phyloP scores from a whole-genome alignment of 2,113 vertebrate genomes.

The Falco punctatus region DNA sequence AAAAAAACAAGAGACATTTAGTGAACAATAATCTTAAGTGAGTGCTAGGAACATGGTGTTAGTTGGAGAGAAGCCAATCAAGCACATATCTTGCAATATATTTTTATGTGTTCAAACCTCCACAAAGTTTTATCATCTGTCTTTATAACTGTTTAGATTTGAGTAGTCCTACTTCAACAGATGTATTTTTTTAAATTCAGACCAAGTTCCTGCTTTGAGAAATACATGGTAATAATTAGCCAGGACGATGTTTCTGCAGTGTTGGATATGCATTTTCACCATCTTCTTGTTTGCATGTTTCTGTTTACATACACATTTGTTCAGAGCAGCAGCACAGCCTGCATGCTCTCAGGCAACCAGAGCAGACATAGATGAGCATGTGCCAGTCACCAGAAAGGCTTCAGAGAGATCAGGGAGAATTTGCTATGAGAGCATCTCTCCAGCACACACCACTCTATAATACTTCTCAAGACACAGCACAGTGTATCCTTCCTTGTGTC shows the following conservation, averaged over 20 bases:
- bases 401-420: neutral
- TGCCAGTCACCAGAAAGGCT: neutral
- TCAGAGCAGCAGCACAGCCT: neutral
- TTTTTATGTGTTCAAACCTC: neutral
- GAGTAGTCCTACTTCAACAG: neutral
- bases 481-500: neutral
- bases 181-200: neutral
- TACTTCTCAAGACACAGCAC: neutral
- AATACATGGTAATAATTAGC: neutral
- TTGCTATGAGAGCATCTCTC: neutral
- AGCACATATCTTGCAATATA: neutral
- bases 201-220: neutral
- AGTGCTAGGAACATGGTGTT: neutral
- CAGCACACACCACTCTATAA: neutral
- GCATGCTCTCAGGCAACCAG: neutral
- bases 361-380: rapidly evolving
- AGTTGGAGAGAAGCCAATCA: neutral
- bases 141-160: neutral
- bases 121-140: neutral
- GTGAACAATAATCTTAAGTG: neutral
- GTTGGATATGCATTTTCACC: neutral
- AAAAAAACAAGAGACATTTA: neutral
- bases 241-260: neutral
- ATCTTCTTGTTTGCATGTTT: rapidly evolving
- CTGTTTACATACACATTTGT: neutral